Base-by-base conservation (phyloP, 2,797 vertebrate species). In the Malacoctenus gilli region DNA sequence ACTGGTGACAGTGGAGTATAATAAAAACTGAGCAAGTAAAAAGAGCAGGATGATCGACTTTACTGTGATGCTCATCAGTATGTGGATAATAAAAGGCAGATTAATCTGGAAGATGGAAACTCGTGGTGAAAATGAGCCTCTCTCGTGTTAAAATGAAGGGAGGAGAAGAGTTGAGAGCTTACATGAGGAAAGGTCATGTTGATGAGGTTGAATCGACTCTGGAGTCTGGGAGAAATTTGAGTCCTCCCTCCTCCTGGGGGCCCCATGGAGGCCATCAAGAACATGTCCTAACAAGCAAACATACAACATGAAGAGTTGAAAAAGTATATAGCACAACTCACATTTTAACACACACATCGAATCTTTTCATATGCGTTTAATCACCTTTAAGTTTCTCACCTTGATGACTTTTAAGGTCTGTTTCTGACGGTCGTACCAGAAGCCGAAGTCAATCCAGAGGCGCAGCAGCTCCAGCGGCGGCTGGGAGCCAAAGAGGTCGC, bases 101-200 rank as follows among this genome's bases (percentile, higher is more conserved):
- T n/a, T n/a, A n/a, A n/a, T n/a, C n/a, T n/a, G n/a, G n/a, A n/a
- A n/a, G n/a, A n/a, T n/a, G n/a, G n/a, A n/a, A n/a, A n/a, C n/a
- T n/a, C n/a, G n/a, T n/a, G n/a, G n/a, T n/a, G n/a, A n/a, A n/a
- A n/a, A n/a, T n/a, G n/a, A n/a, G n/a, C n/a, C n/a, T n/a, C n/a
- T n/a, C n/a, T n/a, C n/a, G n/a, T n/a, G n/a, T n/a, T n/a, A n/a
- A n/a, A n/a, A n/a, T n/a, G n/a, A n/a, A n/a, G n/a, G n/a, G n/a
- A n/a, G 7, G 14, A 37, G 15, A 37, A 16, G 15, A 42, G 16
- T 38, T 15, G 5, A 47, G 18, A 42, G 15, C 91, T 87, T 85
- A 96, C 95, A 37, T 89, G 82, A 32, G 95, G 95, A 75, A 95
- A 95, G 41, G 93, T 95, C 93, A 96, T 94, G 71, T 95, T 96